phyloP scores from a whole-genome alignment of 2,113 vertebrate genomes.

The Heterochromis multidens region DNA sequence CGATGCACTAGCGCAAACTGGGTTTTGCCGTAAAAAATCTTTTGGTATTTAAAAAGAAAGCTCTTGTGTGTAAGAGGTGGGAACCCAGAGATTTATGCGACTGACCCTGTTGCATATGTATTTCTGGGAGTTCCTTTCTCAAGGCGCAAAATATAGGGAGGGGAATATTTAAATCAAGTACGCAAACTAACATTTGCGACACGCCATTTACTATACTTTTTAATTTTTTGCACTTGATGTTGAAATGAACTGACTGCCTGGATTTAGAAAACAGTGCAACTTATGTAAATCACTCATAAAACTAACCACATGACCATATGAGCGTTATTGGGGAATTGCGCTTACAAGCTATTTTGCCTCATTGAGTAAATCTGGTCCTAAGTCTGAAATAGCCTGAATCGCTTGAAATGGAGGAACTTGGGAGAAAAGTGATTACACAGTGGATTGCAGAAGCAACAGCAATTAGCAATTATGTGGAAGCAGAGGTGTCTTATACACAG shows the following conservation, averaged over 20 bases:
- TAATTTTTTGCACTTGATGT: background rate
- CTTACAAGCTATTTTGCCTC: no score
- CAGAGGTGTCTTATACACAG: background rate
- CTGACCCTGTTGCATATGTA: background rate
- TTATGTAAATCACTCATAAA: no score
- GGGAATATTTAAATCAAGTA: no score
- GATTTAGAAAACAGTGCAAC: no score
- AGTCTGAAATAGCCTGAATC: background rate
- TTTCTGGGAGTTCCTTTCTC: background rate
- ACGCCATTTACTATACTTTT: background rate
- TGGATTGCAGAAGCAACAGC: background rate
- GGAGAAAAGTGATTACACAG: background rate
- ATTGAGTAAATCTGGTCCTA: no score
- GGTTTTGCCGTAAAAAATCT: background rate
- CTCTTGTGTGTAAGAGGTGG: background rate
- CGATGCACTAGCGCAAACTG: no score
- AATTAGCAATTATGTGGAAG: background rate
- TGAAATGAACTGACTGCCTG: background rate
- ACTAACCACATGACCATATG: no score
- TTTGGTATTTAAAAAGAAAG: background rate
- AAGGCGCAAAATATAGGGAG: background rate
- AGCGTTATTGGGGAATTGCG: no score
- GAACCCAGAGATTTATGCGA: background rate
- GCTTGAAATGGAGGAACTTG: background rate
- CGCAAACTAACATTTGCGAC: background rate